Evolutionary conservation across 2,888 invertebrate genomes (phyloP), one percentile per base, ranked within the genome.

Genomic region (Pseudococcus jackbeardsleyi): DNA sequence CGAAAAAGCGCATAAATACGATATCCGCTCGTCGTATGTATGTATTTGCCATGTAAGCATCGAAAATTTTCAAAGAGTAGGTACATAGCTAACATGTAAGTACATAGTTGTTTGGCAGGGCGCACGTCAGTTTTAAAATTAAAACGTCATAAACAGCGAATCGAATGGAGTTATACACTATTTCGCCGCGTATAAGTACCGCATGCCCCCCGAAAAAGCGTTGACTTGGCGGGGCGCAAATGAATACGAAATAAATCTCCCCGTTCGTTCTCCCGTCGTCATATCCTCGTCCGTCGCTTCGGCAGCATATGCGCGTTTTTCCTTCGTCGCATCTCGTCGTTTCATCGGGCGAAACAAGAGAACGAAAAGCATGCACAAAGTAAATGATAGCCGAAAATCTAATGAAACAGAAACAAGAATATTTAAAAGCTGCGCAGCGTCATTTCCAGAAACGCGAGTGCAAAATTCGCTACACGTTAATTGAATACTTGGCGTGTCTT

Each of bases 371-470:
- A 17, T 33, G 15, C 17, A 64, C 64, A 64, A 64, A 64, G 64
- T 64, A 72, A 72, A 72, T 72, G 68, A 72, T 72, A 72, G 68
- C 68, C 68, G 68, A 72, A 72, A 72, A 72, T 72, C 68, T 72
- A 72, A 72, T 72, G 68, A 72, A 72, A 72, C 33, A 33, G 68
- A 72, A 72, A 72, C 68, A 72, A 72, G 68, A 72, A 72, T 72
- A 72, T 72, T 72, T 72, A 26, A 72, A 72, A 72, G 8, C 68
- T 33, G 33, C 26, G 26, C 26, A 33, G 15, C 33, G 22, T 72
- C 26, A 59, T 59, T 59, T 59, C 59, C 68, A 72, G 68, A 72
- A 72, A 15, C 12, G 33, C 26, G 26, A 26, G 68, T 72, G 68
- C 33, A 12, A 72, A 72, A 72, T 72, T 26, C 26, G 68, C 68